Evolutionary conservation across 92 coral and sea anemone species (phyloP), one percentile per base, ranked within the genome.

Genomic region (Phymanthus crucifer): DNA sequence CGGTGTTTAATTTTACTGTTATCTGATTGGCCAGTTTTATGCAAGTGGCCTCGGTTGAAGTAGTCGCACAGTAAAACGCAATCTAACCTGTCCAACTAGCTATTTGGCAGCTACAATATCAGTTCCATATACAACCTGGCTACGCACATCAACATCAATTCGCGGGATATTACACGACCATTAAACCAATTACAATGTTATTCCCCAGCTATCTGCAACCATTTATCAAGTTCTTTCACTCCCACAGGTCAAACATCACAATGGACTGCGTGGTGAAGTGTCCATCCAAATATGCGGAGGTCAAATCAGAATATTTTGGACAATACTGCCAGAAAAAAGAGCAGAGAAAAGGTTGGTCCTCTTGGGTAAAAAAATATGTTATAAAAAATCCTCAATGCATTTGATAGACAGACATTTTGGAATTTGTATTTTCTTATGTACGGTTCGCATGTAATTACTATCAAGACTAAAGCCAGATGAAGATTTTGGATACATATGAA

Each of bases 281-380:
- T 77, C 81, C 81, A 38, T 36, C 81, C 19, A 77, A 65, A 24
- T 40, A 36, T 35, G 46, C 46, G n/a, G 72, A 61, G 68, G 81
- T 77, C n/a, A 77, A 77, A 40, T 77, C 81, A 4, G 81, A 77
- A 26, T 77, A 77, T 70, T 77, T 77, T 77, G 81, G 81, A 64
- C 81, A 61, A 29, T 77, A 77, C 16, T 77, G 81, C 29, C 72
- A 36, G 23, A 77, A 65, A 77, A 72, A 70, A 11, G 56, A 58
- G 33, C 57, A 32, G 12, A 61, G 54, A 3, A 77, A 64, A 34
- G 68, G 81, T 77, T 23, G 47, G 81, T 47, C 12, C 12, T 46
- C 19, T 4, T 43, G 9, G 17, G 37, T 12, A 31, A 48, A 10
- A 13, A 70, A 33, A 19, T 70, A 38, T 38, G 5, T 4, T 38